phyloP scores from a whole-genome alignment of 2,797 vertebrate genomes.

The Salmo trutta region DNA sequence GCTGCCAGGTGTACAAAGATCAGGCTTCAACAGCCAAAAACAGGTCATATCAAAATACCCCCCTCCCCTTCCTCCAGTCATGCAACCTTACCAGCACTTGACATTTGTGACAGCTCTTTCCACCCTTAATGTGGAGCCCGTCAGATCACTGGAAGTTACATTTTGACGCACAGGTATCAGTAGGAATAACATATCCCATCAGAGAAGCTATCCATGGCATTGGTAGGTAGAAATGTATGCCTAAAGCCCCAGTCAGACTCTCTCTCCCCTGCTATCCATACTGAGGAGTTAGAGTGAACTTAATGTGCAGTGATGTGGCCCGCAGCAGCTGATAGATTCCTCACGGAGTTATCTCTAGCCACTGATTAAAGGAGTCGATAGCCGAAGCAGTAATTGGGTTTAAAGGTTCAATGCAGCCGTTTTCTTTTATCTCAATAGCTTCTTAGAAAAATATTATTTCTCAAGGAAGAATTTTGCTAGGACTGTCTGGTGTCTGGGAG shows the following conservation, averaged over 20 bases:
- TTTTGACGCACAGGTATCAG: not conserved
- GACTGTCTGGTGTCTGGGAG: no score
- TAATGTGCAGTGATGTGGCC: not conserved
- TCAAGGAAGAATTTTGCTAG: no score
- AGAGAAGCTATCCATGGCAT: not conserved
- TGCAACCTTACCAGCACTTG: no score
- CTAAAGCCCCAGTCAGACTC: not conserved
- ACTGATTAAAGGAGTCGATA: not conserved
- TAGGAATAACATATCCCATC: not conserved
- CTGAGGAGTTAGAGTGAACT: not conserved
- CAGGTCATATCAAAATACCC: no score
- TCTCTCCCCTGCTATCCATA: not conserved
- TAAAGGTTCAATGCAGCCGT: not conserved
- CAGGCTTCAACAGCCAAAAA: no score
- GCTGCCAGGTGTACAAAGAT: not conserved
- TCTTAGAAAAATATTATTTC: no score
- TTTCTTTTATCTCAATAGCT: no score
- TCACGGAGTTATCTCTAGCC: not conserved
- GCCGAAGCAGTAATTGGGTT: slow-evolving; percentile 1
- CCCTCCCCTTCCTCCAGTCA: no score
- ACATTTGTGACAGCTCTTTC: slow-evolving; percentile 26
- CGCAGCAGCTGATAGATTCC: not conserved
- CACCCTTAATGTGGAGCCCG: not conserved
- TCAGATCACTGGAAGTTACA: not conserved
- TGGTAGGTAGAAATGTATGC: not conserved